These are phyloP conservation scores for Drosophila paulistorum DNA, from an alignment of 1,140 invertebrate species.

Conservation along the genomic window DNA sequence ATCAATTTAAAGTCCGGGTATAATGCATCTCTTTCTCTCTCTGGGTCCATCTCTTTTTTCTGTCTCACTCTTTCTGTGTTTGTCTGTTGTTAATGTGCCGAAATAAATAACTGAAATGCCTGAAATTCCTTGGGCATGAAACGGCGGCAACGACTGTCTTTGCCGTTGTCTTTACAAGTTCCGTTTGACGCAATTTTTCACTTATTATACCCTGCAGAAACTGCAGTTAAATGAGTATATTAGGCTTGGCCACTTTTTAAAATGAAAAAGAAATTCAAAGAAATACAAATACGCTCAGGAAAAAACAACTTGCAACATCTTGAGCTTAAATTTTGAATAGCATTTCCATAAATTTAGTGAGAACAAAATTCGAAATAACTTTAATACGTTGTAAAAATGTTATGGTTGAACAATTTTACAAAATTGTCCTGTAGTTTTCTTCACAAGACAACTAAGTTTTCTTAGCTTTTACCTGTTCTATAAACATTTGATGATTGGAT, in stretches of 20 bases:
- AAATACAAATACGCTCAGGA: no score
- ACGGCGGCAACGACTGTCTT: constrained; percentile 28
- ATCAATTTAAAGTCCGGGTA: constrained; percentile 61
- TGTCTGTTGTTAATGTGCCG: constrained; percentile 69
- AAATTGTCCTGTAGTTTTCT: no score
- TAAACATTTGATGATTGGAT: no score
- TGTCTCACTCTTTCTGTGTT: constrained; percentile 29
- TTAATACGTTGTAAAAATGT: no score
- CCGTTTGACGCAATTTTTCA: constrained; percentile 56
- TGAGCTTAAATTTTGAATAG: no score
- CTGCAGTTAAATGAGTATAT: neutral
- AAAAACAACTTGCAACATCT: no score
- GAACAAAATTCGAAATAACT: no score
- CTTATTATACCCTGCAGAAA: constrained; percentile 10
- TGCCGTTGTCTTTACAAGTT: constrained; percentile 61
- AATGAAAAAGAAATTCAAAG: no score
- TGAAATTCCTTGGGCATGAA: constrained; percentile 66
- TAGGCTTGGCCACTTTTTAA: neutral
- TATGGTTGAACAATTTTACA: no score
- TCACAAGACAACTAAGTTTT: no score
- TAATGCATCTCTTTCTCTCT: constrained; percentile 15
- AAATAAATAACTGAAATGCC: constrained; percentile 76
- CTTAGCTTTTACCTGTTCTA: no score
- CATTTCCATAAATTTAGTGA: no score
- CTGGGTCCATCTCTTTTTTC: constrained; percentile 3